Evolutionary conservation across 1,140 invertebrate species (phyloP), one percentile per base, ranked within the genome.

Genomic region (Geopemphigus sp.): DNA sequence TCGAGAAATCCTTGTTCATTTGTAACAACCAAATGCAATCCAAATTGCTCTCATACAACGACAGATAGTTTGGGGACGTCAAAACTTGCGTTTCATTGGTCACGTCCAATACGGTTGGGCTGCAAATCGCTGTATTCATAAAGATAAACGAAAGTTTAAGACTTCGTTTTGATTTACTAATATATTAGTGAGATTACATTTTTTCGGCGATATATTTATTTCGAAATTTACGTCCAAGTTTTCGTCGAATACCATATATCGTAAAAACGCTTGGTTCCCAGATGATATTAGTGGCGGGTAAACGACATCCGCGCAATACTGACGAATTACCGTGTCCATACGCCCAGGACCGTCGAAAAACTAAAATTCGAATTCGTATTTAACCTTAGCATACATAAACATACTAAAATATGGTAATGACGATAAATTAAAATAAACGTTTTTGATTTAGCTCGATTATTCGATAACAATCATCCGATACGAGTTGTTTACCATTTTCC

Each of bases 291-390:
- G 5, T 39, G 12, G 5, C 5, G 53, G 5, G 24, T 57, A n/a
- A 22, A 59, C 32, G 1, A 22, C 5, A 57, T 24, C 72, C 3
- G 3, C 8, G 14, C 72, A 59, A 24, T 24, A 76, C 17, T 76
- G 26, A 57, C n/a, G 32, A 61, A 76, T 76, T n/a, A 24, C 59
- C 8, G 12, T 5, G 10, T 17, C 14, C 15, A 45, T 24, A 45
- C 72, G 32, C 22, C 72, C 72, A 0, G 72, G 72, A 24, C 72
- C 72, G 45, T 76, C 72, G 5, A 39, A 39, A 17, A 76, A 61
- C 72, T 76, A 45, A 57, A 39, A 39, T 59, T 22, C 32, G 32
- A 39, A 39, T 4, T 39, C n/a, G n/a, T n/a, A n/a, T n/a, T n/a
- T n/a, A n/a, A n/a, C n/a, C n/a, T n/a, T n/a, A n/a, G n/a, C n/a